Evolutionary conservation across 2,888 invertebrate species (phyloP).

Genomic region (Hyposoter didymator): DNA sequence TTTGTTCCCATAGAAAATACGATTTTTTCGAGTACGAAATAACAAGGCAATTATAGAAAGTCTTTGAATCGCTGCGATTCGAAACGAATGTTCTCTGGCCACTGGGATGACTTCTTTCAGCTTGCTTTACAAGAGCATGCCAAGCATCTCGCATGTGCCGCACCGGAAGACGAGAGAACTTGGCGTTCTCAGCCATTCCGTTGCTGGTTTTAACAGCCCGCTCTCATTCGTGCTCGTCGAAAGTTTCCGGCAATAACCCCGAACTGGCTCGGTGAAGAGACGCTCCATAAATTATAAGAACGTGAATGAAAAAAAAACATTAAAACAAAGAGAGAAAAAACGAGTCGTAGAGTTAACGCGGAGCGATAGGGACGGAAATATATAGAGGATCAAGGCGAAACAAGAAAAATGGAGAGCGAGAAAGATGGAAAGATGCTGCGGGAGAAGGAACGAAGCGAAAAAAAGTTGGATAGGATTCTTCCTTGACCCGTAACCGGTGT

Average conservation of each 20-base stretch:
- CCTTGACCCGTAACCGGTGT: conserved; percentile 56
- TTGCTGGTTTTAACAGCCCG: conserved; percentile 33
- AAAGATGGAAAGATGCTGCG: neutral
- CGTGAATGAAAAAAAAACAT: conserved; percentile 51
- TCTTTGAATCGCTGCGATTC: neutral
- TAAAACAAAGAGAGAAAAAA: conserved; percentile 36
- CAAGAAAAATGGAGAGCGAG: conserved; percentile 13
- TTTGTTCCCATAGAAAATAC: neutral
- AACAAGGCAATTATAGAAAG: neutral
- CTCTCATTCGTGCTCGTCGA: conserved; percentile 31
- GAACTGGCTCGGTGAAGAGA: conserved; percentile 22
- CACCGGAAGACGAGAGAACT: conserved; percentile 25
- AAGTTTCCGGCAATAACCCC: conserved; percentile 54
- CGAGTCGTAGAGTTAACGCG: conserved; percentile 42
- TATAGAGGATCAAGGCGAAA: conserved; percentile 21
- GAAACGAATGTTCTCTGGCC: neutral
- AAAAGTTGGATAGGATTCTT: conserved; percentile 57
- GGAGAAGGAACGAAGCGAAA: conserved; percentile 19
- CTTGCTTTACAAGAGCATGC: neutral
- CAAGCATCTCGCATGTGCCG: conserved; percentile 7
- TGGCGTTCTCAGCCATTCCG: conserved; percentile 20
- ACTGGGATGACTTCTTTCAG: neutral
- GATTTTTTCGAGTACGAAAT: neutral
- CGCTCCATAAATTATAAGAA: conserved; percentile 66
- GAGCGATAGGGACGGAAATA: conserved; percentile 2